These are phyloP conservation scores for Euschistus heros DNA, from an alignment of 1,140 invertebrate genomes.

Conservation along the genomic window DNA sequence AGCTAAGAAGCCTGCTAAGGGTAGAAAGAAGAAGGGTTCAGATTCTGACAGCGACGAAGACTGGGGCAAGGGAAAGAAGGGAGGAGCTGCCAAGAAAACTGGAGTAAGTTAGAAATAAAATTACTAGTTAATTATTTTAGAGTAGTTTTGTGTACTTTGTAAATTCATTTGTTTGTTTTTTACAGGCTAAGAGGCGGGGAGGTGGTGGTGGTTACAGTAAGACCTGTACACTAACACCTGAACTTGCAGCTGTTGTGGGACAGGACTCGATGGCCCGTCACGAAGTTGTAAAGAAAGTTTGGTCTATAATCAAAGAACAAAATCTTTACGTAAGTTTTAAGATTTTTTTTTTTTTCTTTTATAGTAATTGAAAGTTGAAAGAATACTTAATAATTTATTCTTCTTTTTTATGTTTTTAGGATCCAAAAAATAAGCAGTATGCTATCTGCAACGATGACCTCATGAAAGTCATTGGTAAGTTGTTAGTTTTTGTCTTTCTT, in stretches of 20 bases:
- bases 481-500: background rate
- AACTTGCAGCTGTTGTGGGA: slow-evolving; percentile 74
- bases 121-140: too few relatives aligned
- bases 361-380: background rate
- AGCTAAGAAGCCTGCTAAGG: slow-evolving; percentile 39
- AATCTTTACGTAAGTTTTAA: slow-evolving; percentile 60
- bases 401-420: slow-evolving; percentile 40
- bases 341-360: background rate
- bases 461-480: slow-evolving; percentile 68
- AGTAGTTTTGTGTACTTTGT: too few relatives aligned
- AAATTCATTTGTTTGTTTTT: slow-evolving; percentile 9
- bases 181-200: slow-evolving; percentile 40
- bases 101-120: slow-evolving; percentile 25
- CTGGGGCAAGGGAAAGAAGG: slow-evolving; percentile 52
- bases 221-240: slow-evolving; percentile 70
- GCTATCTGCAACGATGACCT: slow-evolving; percentile 87
- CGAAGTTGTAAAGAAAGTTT: slow-evolving; percentile 86
- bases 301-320: slow-evolving; percentile 84
- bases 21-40: slow-evolving; percentile 59
- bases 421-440: slow-evolving; percentile 88
- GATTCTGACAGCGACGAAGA: slow-evolving; percentile 67
- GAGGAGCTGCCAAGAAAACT: slow-evolving; percentile 37
- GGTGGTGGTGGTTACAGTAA: slow-evolving; percentile 65
- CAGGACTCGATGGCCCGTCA: slow-evolving; percentile 75
- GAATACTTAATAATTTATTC: slow-evolving; percentile 12